These are phyloP conservation scores for Eupeodes latifasciatus DNA, from an alignment of 2,888 invertebrate species.

Conservation along the genomic window DNA sequence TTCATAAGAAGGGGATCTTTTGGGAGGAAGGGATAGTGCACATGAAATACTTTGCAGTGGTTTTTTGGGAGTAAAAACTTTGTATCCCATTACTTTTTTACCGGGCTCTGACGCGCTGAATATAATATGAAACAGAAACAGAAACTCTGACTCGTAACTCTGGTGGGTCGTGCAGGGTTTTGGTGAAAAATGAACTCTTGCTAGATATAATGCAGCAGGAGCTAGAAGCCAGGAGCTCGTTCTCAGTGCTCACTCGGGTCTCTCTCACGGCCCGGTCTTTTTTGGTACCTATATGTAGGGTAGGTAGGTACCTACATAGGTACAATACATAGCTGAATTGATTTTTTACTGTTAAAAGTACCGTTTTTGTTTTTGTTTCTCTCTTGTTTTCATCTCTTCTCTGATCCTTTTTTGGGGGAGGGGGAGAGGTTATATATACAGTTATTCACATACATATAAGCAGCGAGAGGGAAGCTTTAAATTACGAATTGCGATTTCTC, in stretches of 20 bases:
- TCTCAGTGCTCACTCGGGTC: conserved; percentile 22
- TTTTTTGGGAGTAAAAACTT: conserved; percentile 67
- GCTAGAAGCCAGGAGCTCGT: not conserved
- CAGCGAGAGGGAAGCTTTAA: conserved; percentile 50
- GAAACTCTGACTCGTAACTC: too few species aligned
- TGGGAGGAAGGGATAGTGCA: conserved; percentile 30
- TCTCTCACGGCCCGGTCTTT: conserved; percentile 69
- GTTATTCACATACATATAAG: not conserved
- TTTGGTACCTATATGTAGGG: not conserved
- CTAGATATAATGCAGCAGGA: conserved; percentile 32
- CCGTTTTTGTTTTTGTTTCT: conserved; percentile 44
- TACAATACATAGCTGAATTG: conserved; percentile 72
- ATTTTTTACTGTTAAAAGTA: conserved; percentile 64
- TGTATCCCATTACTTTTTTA: conserved; percentile 70
- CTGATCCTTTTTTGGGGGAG: conserved; percentile 59
- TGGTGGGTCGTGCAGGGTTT: conserved; percentile 2
- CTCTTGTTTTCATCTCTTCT: conserved; percentile 30
- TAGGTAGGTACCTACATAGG: too few species aligned
- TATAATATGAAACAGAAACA: not conserved
- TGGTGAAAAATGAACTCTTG: conserved; percentile 66
- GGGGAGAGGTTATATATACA: not conserved
- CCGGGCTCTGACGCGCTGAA: not conserved
- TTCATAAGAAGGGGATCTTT: not conserved
- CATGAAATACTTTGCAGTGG: conserved; percentile 71
- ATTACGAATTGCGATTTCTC: conserved; percentile 72